Percentiles rank a stretch among this genome's conserved stretches.
These are phyloP conservation scores for Eulemur macaco DNA, from an alignment of 2,113 vertebrate genomes.

Conservation along the genomic window DNA sequence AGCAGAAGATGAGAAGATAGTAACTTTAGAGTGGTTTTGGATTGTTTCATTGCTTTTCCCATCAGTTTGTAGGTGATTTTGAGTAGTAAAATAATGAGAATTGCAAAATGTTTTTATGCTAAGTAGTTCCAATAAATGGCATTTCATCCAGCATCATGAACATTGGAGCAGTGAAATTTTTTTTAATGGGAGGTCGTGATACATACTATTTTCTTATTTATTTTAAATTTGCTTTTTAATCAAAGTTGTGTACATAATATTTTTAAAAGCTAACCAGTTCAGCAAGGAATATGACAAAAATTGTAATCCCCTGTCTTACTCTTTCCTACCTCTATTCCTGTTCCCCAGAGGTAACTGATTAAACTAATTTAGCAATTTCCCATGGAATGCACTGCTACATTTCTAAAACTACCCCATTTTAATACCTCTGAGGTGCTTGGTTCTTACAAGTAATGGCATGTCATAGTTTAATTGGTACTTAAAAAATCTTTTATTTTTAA, in stretches of 20 bases:
- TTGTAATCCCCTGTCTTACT: no score
- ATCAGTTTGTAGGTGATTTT: background rate
- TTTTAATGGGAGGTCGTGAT: background rate
- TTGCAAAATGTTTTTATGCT: background rate
- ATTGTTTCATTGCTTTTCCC: background rate
- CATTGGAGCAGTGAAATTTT: background rate
- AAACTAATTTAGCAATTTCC: background rate
- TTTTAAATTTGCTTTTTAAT: background rate
- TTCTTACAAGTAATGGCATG: background rate
- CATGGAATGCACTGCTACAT: background rate
- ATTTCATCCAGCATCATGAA: background rate
- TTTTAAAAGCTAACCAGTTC: background rate
- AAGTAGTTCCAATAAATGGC: slow-evolving; percentile 2
- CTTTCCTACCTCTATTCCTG: background rate
- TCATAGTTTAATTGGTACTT: background rate
- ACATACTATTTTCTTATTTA: background rate
- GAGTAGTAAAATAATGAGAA: slow-evolving; percentile 9
- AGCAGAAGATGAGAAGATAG: background rate
- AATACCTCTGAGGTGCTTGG: background rate
- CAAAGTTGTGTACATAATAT: background rate
- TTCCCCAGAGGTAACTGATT: background rate
- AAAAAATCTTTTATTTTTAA: background rate
- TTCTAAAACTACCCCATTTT: background rate
- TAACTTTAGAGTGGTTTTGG: background rate
- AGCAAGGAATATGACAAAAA: background rate